Evolutionary conservation across 53 echinoderm and acorn worm genomes (phyloP).

Genomic region (Arbacia lixula): DNA sequence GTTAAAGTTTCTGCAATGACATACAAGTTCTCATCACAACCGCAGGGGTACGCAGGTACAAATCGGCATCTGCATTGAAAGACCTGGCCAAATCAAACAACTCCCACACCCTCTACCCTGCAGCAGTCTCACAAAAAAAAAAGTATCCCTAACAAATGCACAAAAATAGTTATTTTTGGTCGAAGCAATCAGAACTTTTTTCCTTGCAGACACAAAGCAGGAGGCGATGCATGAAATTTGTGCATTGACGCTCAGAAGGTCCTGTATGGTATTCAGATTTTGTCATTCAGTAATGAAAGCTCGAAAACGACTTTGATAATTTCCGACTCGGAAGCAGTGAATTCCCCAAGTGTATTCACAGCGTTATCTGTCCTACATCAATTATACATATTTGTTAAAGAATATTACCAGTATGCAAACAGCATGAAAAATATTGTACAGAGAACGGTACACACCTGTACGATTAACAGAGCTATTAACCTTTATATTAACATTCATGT

Average conservation of each 20-base stretch:
- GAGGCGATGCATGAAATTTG: constrained; percentile 13
- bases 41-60: not conserved
- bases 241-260: not conserved
- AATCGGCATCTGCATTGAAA: too few species aligned
- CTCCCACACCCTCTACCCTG: not conserved
- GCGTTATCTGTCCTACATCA: too few species aligned
- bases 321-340: constrained; percentile 21
- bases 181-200: constrained; percentile 18
- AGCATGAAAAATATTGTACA: too few species aligned
- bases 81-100: constrained; percentile 3
- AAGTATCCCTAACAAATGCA: not conserved
- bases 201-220: not conserved
- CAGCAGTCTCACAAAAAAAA: not conserved
- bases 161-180: constrained; percentile 39
- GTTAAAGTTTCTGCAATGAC: too few species aligned
- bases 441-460: too few species aligned
- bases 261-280: not conserved
- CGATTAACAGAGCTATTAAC: too few species aligned
- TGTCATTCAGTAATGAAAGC: constrained; percentile 7
- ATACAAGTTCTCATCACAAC: too few species aligned
- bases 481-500: too few species aligned
- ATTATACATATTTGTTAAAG: too few species aligned
- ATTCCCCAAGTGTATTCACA: too few species aligned
- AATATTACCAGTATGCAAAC: too few species aligned
- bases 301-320: constrained; percentile 10